A percentile compares a stretch with the other conserved stretches of the same genome.
Evolutionary conservation across 2,113 vertebrate genomes (phyloP).

Genomic region (Gopherus evgoodei): DNA sequence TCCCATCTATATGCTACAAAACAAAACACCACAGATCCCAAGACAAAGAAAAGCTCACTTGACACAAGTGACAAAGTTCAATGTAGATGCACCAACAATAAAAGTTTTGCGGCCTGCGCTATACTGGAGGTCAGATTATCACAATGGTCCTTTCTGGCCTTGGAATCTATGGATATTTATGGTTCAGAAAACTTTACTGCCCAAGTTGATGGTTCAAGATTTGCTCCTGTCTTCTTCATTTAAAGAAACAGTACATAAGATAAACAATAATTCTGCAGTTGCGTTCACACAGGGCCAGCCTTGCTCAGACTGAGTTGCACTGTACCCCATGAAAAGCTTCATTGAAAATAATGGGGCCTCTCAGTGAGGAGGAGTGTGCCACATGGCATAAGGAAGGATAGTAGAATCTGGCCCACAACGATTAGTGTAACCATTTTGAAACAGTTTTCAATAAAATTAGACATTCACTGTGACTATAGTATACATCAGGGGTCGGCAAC

Average conservation of each 20-base stretch:
- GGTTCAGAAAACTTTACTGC: background rate
- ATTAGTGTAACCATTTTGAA: accelerated
- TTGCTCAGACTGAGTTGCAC: accelerated
- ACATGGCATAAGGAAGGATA: accelerated
- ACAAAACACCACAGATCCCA: background rate
- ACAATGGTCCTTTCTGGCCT: no score
- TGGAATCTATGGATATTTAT: background rate
- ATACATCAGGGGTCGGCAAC: no score
- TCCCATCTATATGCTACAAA: background rate
- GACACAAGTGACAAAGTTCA: background rate
- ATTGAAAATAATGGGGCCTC: no score
- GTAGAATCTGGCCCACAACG: background rate
- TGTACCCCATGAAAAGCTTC: accelerated
- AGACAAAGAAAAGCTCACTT: background rate
- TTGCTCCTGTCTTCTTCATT: background rate
- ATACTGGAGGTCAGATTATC: no score
- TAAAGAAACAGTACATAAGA: background rate
- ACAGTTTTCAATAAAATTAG: background rate
- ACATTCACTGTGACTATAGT: accelerated
- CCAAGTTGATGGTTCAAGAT: background rate
- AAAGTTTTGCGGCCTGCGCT: no score
- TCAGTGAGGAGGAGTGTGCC: background rate
- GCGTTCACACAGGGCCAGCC: background rate
- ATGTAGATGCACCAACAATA: background rate
- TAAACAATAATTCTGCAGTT: accelerated